phyloP scores from a whole-genome alignment of 92 coral and sea anemone species.

The Isaurus tuberculatus region DNA sequence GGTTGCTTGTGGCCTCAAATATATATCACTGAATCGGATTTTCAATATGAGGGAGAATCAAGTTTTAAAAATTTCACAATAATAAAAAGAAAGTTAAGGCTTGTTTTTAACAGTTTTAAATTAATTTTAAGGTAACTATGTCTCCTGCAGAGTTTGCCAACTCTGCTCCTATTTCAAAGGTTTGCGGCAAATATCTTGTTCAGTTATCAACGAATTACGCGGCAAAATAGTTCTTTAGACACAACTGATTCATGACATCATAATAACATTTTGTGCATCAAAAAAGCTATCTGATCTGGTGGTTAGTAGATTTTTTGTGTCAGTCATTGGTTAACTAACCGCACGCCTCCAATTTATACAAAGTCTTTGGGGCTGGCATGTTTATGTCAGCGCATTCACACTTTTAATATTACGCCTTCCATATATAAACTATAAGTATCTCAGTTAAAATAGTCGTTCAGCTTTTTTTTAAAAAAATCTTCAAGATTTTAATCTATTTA shows the following conservation, averaged over 20 bases:
- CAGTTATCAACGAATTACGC: neutral
- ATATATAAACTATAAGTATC: neutral
- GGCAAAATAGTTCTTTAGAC: neutral
- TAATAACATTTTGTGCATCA: neutral
- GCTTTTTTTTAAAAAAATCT: too few relatives aligned
- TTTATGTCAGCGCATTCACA: constrained; percentile 20
- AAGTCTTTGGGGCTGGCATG: neutral
- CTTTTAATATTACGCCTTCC: neutral
- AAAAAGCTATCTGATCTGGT: neutral
- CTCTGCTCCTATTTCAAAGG: neutral
- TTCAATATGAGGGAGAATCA: too few relatives aligned
- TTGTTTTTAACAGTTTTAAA: too few relatives aligned
- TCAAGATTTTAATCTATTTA: too few relatives aligned
- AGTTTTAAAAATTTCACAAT: too few relatives aligned
- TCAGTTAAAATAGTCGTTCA: too few relatives aligned
- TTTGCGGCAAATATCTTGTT: neutral
- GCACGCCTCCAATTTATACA: too few relatives aligned
- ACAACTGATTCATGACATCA: neutral
- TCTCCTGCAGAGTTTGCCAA: neutral
- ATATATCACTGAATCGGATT: too few relatives aligned
- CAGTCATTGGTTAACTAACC: neutral
- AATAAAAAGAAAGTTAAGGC: too few relatives aligned
- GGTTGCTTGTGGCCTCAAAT: too few relatives aligned
- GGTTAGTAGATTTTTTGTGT: neutral
- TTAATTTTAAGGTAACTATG: too few relatives aligned